phyloP scores from a whole-genome alignment of 2,113 vertebrate species.

The Dermatemys mawii region DNA sequence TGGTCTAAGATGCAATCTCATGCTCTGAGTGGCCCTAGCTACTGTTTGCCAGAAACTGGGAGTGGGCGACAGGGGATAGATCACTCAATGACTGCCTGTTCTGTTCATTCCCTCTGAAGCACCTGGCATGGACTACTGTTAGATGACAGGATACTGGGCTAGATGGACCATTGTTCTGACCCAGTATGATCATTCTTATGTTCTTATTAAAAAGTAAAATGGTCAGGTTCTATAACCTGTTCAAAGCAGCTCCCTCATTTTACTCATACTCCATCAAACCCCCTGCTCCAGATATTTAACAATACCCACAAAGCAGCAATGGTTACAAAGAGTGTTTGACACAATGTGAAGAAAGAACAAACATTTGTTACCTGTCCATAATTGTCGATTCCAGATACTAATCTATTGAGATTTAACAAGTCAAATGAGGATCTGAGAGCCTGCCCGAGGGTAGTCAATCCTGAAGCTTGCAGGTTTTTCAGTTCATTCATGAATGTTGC shows the following conservation, averaged over 20 bases:
- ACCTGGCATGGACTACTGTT: not conserved
- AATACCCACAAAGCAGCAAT: not conserved
- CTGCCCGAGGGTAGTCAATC: constrained; percentile 94
- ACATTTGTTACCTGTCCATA: constrained; percentile 92
- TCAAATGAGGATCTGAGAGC: constrained; percentile 96
- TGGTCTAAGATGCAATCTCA: not conserved
- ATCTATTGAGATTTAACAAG: constrained; percentile 97
- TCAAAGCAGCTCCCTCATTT: constrained; percentile 15
- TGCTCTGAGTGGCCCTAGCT: not conserved
- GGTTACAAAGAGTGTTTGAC: not conserved
- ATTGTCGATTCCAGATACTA: constrained; percentile 99
- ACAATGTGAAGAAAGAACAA: not conserved
- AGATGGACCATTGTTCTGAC: not conserved
- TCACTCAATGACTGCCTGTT: not conserved
- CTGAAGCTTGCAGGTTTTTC: constrained; percentile 97
- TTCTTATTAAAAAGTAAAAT: not conserved
- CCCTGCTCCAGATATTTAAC: not conserved
- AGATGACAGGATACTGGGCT: not conserved
- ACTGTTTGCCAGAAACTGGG: not conserved
- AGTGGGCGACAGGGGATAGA: not conserved
- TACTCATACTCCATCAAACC: not conserved
- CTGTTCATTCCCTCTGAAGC: not conserved
- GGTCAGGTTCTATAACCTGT: not conserved
- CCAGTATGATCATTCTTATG: not conserved
- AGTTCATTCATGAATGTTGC: constrained; percentile 98